Percentiles rank a stretch among this genome's conserved stretches.
phyloP scores from a whole-genome alignment of 37 sponge, comb jelly and placozoan genomes.

The Halisarca cf. caerulea region DNA sequence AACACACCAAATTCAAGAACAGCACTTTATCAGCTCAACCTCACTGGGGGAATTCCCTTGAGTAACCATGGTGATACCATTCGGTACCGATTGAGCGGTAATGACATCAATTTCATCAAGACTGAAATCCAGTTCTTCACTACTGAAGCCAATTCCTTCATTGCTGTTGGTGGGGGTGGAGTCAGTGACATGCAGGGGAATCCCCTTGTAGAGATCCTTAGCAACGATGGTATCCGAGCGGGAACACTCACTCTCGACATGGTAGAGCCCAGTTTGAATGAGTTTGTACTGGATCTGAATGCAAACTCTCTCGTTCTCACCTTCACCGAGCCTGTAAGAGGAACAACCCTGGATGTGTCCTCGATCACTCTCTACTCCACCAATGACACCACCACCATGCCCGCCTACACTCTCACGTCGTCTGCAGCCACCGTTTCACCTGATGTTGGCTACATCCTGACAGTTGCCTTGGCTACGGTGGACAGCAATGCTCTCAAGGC shows the following conservation, averaged over 20 bases:
- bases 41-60: constrained; percentile 67
- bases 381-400: constrained; percentile 1
- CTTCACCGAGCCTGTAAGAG: constrained; percentile 84
- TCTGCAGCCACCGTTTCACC: constrained; percentile 33
- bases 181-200: constrained; percentile 75
- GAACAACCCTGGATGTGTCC: constrained; percentile 30
- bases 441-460: constrained; percentile 41
- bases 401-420: constrained; percentile 25
- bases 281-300: constrained; percentile 78
- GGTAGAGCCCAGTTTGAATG: constrained; percentile 46
- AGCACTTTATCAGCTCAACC: constrained; percentile 33
- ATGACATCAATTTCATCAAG: constrained; percentile 82
- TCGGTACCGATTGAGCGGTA: constrained; percentile 41
- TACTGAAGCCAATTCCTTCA: constrained; percentile 76
- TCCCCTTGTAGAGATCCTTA: constrained; percentile 53
- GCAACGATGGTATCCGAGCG: constrained; percentile 56
- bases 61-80: constrained; percentile 45
- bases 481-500: constrained; percentile 69
- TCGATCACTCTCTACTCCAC: constrained; percentile 59
- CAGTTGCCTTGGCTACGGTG: constrained; percentile 21
- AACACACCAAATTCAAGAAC: constrained; percentile 79
- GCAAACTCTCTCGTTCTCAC: constrained; percentile 65
- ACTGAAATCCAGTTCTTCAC: constrained; percentile 71
- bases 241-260: constrained; percentile 45
- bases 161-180: constrained; percentile 59